Conservation (phyloP, 2,113 vertebrate species). For the Heliornis fulica region DNA sequence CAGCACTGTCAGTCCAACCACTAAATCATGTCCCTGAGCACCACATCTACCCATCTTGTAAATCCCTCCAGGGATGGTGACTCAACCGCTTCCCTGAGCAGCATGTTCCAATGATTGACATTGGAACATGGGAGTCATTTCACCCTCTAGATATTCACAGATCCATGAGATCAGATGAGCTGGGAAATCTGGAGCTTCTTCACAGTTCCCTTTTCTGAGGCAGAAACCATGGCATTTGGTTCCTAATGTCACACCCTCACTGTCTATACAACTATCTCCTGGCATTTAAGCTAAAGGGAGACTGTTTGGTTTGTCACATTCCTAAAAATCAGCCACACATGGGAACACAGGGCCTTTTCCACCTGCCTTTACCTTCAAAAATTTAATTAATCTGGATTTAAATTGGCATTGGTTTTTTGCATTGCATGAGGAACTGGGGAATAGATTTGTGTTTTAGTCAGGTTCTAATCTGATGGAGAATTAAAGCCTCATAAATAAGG, state of each 20-base stretch:
- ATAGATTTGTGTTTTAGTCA: constrained; percentile 34
- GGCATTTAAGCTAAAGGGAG: not conserved
- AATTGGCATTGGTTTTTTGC: not conserved
- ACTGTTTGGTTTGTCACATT: not conserved
- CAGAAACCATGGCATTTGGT: not conserved
- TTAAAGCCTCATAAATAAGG: constrained; percentile 32
- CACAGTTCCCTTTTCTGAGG: not conserved
- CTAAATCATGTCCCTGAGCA: too few species aligned
- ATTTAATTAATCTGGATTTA: constrained; percentile 5
- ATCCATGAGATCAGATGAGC: not conserved
- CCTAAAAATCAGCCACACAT: not conserved
- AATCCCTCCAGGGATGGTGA: too few species aligned
- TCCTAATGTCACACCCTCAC: not conserved
- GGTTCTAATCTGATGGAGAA: constrained; percentile 1
- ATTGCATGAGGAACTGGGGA: not conserved
- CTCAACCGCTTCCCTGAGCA: too few species aligned
- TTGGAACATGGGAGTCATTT: not conserved
- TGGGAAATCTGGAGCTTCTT: not conserved
- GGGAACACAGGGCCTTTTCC: not conserved
- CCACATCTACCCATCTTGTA: too few species aligned
- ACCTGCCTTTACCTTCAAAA: not conserved
- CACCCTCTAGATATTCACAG: not conserved
- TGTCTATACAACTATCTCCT: not conserved
- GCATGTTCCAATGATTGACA: too few species aligned
- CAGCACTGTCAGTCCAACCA: too few species aligned